phyloP scores from a whole-genome alignment of 2,113 vertebrate genomes.

The Xenopus tropicalis region UCB_Xtro_10.0 CM004445.2:62790501-62791000 shows the following conservation, averaged over 20 bases:
- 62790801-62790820: neutral
- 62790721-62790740: neutral
- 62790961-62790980: neutral
- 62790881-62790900: too few relatives aligned
- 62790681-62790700: neutral
- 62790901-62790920: too few relatives aligned
- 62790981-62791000: conserved; percentile 30
- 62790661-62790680: neutral
- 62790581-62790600: too few relatives aligned
- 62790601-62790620: neutral
- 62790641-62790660: neutral
- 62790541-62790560: too few relatives aligned
- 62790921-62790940: too few relatives aligned
- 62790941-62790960: too few relatives aligned
- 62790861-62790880: too few relatives aligned
- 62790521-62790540: too few relatives aligned
- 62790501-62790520: too few relatives aligned
- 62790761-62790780: neutral
- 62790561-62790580: too few relatives aligned
- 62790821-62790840: neutral
- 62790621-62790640: neutral
- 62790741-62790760: neutral
- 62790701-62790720: neutral
- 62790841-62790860: too few relatives aligned
- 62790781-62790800: neutral